A percentile compares a stretch with the other conserved stretches of the same genome.
phyloP scores from a whole-genome alignment of 2,888 invertebrate species.

The Pandemis cinnamomeana region DNA sequence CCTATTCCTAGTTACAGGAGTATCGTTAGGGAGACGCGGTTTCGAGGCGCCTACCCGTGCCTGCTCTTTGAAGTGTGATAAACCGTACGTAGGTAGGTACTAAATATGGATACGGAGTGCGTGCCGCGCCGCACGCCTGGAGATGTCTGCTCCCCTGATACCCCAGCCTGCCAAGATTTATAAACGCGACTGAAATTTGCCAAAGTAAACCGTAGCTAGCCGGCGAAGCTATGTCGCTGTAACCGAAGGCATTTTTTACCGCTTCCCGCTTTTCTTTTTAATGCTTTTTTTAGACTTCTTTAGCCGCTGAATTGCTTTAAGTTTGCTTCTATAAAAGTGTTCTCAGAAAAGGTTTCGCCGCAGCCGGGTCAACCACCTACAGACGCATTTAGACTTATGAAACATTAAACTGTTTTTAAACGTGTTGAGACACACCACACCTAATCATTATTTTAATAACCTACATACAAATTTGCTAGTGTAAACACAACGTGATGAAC shows the following conservation, averaged over 20 bases:
- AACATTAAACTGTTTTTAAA: constrained; percentile 14
- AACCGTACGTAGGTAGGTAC: constrained; percentile 67
- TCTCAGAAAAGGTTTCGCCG: constrained; percentile 5
- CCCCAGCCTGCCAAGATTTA: constrained; percentile 55
- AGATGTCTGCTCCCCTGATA: constrained; percentile 57
- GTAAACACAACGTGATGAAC: constrained; percentile 38
- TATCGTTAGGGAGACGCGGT: constrained; percentile 71
- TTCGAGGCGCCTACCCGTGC: constrained; percentile 68
- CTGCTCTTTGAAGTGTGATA: constrained; percentile 80
- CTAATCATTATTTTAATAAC: constrained; percentile 24
- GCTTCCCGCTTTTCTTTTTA: constrained; percentile 27
- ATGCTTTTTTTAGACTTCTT: constrained; percentile 35
- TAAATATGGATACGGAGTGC: constrained; percentile 71
- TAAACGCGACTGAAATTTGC: constrained; percentile 58
- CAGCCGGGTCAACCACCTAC: not conserved
- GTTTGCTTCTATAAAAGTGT: constrained; percentile 27
- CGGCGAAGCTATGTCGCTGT: constrained; percentile 17
- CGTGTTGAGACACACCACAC: not conserved
- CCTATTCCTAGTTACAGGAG: constrained; percentile 72
- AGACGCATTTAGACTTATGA: not conserved
- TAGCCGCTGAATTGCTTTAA: constrained; percentile 26
- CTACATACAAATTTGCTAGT: constrained; percentile 31
- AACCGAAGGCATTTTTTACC: constrained; percentile 38
- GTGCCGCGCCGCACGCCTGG: constrained; percentile 57
- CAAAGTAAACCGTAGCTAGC: constrained; percentile 34